Evolutionary conservation across 2,888 invertebrate genomes (phyloP), one percentile per base, ranked within the genome.

Genomic region (Tromatobia lineatoria): DNA sequence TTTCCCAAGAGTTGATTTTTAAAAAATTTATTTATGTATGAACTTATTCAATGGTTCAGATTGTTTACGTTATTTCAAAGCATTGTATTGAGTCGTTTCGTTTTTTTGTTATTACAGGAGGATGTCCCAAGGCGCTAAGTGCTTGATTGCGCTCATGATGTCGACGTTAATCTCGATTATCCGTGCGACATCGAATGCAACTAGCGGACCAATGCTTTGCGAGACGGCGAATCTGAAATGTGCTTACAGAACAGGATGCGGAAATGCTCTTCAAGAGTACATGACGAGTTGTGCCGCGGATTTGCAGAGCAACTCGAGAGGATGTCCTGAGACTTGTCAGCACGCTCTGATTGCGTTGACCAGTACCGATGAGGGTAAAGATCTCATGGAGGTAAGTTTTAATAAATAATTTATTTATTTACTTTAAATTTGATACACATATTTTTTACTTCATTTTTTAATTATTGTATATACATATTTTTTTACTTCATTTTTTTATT

Each of bases 321-420:
- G 93, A 74, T 98, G 98, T 91, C 96, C 97, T 0, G 96, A 96
- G 89, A 94, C 95, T 71, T 98, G 98, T 92, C 96, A 96, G 89
- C 95, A 97, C 91, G 96, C 97, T 0, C 95, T 98, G 52, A 97
- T 97, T 59, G 97, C 97, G 0, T 95, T 98, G 59, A 96, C 96
- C 0, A 96, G 97, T 34, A 97, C 97, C 0, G 96, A 96, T 73
- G 97, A 97, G 91, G 97, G 97, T 73, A 96, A 96, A 90, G 96
- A 96, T 85, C 95, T 98, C 18, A 96, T 97, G 96, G 96, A 95
- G 91, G 97, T 97, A 92, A 95, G 13, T 69, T n/a, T 42, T 47
- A 54, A 57, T 54, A 29, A 45, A 29, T 69, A 18, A 50, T 64
- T 13, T 76, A 45, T 64, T 38, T 61, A 20, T 38, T 50, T 50